Base-by-base conservation (phyloP, 1,140 invertebrate genomes). In the Papilio aristodemus region DNA sequence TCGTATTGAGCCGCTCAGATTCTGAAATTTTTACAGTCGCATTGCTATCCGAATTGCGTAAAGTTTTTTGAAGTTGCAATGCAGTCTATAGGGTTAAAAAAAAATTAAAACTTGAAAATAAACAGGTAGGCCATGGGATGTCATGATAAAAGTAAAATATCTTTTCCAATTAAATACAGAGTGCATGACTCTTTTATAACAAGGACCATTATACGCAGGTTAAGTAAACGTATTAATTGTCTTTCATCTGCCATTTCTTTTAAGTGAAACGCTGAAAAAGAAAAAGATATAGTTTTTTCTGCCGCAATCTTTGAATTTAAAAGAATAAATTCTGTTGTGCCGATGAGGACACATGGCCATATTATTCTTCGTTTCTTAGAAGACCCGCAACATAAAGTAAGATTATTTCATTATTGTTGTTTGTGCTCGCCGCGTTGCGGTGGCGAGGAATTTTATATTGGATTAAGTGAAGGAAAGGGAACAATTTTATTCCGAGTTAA, bases 321-420 rank as follows among this genome's bases (percentile, higher is more conserved):
- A 39, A 39, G n/a, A n/a, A n/a, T n/a, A n/a, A 39, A 39, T 13
- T 13, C 38, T 4, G 38, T 13, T 39, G 10, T 39, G 38, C 38
- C 38, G 13, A 39, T 39, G 38, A 13, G 10, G 13, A 13, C 10
- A 39, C 10, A 14, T 14, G 14, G 41, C 41, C 41, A 14, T 41
- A 46, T 46, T 46, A 46, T 50, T 50, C 10, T 50, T 19, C 14
- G 7, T 46, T 50, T 9, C 46, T 50, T 50, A 50, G 19, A 50
- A 19, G 17, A 50, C 46, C 46, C 46, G 22, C 17, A 50, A 50
- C 46, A 50, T 50, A 50, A 50, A 50, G 46, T 50, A 22, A 11
- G 46, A 22, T 50, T 50, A 50, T 50, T 50, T 50, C 17, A 50
- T 50, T 50, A 50, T 50, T 22, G 19, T 50, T 50, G 46, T 50